Base-by-base conservation (phyloP, 2,113 vertebrate species). In the Epinephelus cyanopodus region DNA sequence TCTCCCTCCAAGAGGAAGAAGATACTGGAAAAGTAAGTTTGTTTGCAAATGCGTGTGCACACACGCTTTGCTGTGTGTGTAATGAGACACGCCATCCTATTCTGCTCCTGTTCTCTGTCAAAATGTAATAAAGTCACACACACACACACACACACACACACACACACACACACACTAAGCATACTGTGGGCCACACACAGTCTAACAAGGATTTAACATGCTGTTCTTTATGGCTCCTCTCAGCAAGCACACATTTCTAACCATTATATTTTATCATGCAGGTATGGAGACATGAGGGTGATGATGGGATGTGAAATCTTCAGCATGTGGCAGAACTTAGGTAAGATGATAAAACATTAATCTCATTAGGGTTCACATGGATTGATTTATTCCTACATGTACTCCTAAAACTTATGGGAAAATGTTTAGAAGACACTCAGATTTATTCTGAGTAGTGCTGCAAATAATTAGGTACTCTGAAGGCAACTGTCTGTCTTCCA, bases 281-380 rank as follows among this genome's bases (percentile, higher is more conserved):
- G 98, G 84, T 99, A 99, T 6, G 98, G 98, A 87, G 98, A 99
- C 92, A 99, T 99, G 98, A 94, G 98, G n/a, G 98, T 99, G 67
- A 99, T 98, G 93, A 99, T 99, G 98, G 98, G 98, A 54, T 99
- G 98, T 93, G 98, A 99, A 94, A 99, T 99, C 93, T 99, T 99
- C 95, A 99, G 98, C 92, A 99, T 99, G 98, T 99, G 98, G 98
- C 98, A 99, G 92, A 99, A 98, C 93, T 94, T 99, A 92, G 98
- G 98, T 98, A 92, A 96, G 96, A 64, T 29, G 14, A 33, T 42
- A 23, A 37, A 53, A 50, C n/a, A 3, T 21, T 50, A 37, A 37
- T n/a, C n/a, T 37, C 60, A 47, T 37, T 37, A 15, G 45, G 65
- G 21, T 39, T 57, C 37, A 78, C 42, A 15, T 14, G 11, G 0